Percentiles rank a stretch among this genome's conserved stretches.
Evolutionary conservation across 2,797 vertebrate species (phyloP).

Genomic region (Tragelaphus oryx): DNA sequence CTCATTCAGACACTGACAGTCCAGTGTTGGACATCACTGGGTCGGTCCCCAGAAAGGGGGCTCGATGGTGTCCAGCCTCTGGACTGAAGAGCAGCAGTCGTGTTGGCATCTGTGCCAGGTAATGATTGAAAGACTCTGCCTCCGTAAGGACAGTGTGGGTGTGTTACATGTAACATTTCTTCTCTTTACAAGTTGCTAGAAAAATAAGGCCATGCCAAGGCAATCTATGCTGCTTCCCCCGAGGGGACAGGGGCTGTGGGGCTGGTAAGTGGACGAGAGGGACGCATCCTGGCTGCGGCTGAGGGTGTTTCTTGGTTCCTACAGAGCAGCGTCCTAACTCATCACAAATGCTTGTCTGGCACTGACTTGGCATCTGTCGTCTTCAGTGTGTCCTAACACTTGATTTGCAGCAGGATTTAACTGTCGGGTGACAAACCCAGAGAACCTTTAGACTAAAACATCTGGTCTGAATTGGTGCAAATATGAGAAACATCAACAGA

Average conservation of each 20-base stretch:
- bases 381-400: background rate
- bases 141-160: background rate
- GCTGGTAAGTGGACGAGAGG: background rate
- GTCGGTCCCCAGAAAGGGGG: background rate
- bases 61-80: background rate
- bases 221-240: background rate
- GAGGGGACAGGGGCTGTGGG: background rate
- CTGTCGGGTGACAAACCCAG: background rate
- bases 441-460: background rate
- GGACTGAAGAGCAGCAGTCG: background rate
- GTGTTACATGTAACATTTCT: background rate
- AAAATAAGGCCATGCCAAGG: conserved; percentile 10
- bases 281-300: too few relatives aligned
- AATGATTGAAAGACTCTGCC: background rate
- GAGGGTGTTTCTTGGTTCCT: background rate
- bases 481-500: background rate
- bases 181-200: background rate
- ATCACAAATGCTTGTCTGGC: background rate
- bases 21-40: fast-evolving
- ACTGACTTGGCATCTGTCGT: background rate
- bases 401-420: too few relatives aligned
- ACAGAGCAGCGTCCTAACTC: background rate
- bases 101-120: background rate
- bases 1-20: background rate
- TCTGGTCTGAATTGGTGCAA: background rate